Conservation (phyloP, 2,113 vertebrate species). For the Oncorhynchus nerka region DNA sequence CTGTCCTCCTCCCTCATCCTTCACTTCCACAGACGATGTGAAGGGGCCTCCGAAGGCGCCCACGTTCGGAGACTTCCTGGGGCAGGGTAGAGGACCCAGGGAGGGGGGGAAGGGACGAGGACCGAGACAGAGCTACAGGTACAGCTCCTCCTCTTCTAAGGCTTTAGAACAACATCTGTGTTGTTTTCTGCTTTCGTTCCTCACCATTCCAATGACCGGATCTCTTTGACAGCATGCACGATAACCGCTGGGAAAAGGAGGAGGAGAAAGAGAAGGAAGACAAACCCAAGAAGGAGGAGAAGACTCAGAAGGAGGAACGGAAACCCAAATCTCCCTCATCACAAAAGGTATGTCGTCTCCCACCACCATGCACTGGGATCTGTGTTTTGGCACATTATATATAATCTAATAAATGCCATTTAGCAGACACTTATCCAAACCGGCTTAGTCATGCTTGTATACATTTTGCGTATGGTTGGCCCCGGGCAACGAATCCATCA, state of each 20-base stretch:
- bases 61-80: conserved; percentile 83
- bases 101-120: conserved; percentile 57
- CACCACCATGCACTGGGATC: neutral
- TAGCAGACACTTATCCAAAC: too few species aligned
- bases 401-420: too few species aligned
- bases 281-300: conserved; percentile 20
- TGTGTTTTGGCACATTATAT: too few species aligned
- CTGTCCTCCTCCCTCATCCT: conserved; percentile 10
- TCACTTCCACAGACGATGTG: conserved; percentile 59
- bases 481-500: too few species aligned
- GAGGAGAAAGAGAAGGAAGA: conserved; percentile 26
- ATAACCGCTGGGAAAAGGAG: conserved; percentile 87
- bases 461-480: too few species aligned
- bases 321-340: conserved; percentile 35
- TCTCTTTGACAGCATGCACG: conserved; percentile 80
- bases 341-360: conserved; percentile 50
- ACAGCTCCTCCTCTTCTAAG: neutral
- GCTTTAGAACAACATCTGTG: neutral
- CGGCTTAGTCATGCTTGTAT: too few species aligned
- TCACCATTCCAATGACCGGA: neutral
- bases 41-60: conserved; percentile 75
- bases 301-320: conserved; percentile 24
- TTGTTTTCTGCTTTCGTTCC: neutral
- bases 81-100: conserved; percentile 60
- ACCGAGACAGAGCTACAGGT: conserved; percentile 82